phyloP scores from a whole-genome alignment of 2,888 invertebrate genomes.

The Omphaloscelis lunosa region DNA sequence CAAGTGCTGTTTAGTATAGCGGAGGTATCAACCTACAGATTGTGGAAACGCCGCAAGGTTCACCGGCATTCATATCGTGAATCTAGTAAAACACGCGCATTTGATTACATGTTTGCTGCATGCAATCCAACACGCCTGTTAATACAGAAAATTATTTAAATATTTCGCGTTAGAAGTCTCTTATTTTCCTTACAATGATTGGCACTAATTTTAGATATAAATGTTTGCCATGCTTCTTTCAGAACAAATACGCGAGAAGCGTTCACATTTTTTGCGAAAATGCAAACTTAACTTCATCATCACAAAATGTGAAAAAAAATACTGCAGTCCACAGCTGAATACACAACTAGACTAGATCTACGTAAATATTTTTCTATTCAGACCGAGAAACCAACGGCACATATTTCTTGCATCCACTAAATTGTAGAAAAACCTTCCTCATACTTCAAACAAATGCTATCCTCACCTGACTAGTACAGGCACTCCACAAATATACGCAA shows the following conservation, averaged over 20 bases:
- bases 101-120: constrained; percentile 25
- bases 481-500: constrained; percentile 99
- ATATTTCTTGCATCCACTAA: neutral
- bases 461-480: constrained; percentile 97
- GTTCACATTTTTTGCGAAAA: neutral
- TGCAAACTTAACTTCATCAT: neutral
- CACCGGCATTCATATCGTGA: constrained; percentile 17
- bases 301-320: neutral
- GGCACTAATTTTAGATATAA: neutral
- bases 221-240: constrained; percentile 25
- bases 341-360: neutral
- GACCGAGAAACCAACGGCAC: neutral
- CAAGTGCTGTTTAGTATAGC: neutral
- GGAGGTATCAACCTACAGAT: constrained; percentile 35
- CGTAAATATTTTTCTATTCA: neutral
- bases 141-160: constrained; percentile 1
- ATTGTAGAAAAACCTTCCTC: neutral
- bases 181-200: constrained; percentile 12
- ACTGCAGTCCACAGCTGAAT: constrained; percentile 5
- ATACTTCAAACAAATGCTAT: fast-evolving
- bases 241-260: constrained; percentile 14
- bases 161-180: neutral
- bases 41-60: constrained; percentile 39
- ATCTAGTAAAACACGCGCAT: constrained; percentile 35
- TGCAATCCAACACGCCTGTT: constrained; percentile 26